Percentiles rank a stretch among this genome's conserved stretches.
Conservation (phyloP, 1,140 invertebrate genomes). For the Hydropsyche tenuis region DNA sequence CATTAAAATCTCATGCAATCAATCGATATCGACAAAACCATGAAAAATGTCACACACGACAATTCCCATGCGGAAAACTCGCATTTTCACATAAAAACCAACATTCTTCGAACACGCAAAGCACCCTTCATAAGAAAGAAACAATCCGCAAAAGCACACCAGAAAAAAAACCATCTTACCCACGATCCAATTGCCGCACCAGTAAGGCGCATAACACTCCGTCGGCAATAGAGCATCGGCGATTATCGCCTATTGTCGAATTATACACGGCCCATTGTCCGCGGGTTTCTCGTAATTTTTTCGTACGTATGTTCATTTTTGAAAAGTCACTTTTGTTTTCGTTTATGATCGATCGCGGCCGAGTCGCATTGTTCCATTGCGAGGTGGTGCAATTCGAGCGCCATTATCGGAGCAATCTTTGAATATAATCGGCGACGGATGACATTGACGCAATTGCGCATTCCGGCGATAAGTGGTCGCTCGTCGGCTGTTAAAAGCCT, state of each 20-base stretch:
- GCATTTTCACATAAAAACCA: background rate
- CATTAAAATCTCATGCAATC: too few relatives aligned
- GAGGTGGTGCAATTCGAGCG: constrained; percentile 13
- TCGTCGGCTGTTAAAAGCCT: too few relatives aligned
- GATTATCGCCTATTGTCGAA: constrained; percentile 50
- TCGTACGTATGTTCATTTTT: background rate
- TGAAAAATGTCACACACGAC: background rate
- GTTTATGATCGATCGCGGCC: constrained; percentile 17
- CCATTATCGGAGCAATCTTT: constrained; percentile 25
- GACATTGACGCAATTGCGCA: constrained; percentile 23
- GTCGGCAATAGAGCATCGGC: constrained; percentile 42
- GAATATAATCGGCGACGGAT: constrained; percentile 12
- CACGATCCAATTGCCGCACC: constrained; percentile 45
- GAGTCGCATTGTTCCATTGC: constrained; percentile 14
- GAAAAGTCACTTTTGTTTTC: constrained; percentile 16
- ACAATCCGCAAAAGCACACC: constrained; percentile 20
- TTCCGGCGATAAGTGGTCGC: too few relatives aligned
- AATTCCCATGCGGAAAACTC: background rate
- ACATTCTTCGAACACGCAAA: background rate
- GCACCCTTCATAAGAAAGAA: background rate
- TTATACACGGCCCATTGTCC: constrained; percentile 48
- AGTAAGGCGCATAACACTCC: constrained; percentile 23
- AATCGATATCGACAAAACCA: background rate
- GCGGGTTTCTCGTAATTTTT: background rate
- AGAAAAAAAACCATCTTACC: too few relatives aligned